Evolutionary conservation across 1,140 invertebrate genomes (phyloP), one percentile per base, ranked within the genome.

Genomic region (Dreissena rostriformis): DNA sequence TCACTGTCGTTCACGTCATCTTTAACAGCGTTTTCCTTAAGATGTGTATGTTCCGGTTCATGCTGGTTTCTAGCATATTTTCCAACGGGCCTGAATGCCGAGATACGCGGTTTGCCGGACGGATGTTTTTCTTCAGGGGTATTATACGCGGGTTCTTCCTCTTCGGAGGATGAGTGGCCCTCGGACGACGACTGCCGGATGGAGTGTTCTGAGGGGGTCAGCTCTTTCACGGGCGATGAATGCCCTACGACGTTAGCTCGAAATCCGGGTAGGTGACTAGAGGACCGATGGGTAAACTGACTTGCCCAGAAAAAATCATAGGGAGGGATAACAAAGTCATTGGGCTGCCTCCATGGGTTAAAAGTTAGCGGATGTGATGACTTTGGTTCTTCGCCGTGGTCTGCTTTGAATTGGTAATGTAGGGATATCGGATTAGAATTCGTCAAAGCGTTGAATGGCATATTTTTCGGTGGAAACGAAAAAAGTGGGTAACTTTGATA

Each of bases 241-340:
- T 72, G 61, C 39, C 39, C 39, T n/a, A n/a, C n/a, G 39, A 39
- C 2, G 2, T 39, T 8, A 39, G 39, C 39, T 39, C 39, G 39
- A 39, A 39, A 39, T 39, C 39, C 39, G 39, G 39, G 39, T 5
- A 39, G 39, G 8, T 39, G 39, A 39, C 39, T 39, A 39, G 39
- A 39, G 29, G 26, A 72, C 61, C 77, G 66, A 26, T 75, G 51
- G n/a, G 65, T 73, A 53, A 87, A 86, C 26, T 82, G 84, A 63
- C 78, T 84, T 14, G 85, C 82, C 88, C 88, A 88, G 26, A 88
- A 71, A 61, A 88, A 77, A 53, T 87, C 82, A 53, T 88, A 88
- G 5, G 88, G 74, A n/a, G 88, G 88, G 19, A 88, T 76, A 22
- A 73, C 72, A 57, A 77, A 68, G 55, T 86, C 19, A 76, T 84